Conservation (phyloP, 1,140 invertebrate genomes). For the Kradibia gibbosae region DNA sequence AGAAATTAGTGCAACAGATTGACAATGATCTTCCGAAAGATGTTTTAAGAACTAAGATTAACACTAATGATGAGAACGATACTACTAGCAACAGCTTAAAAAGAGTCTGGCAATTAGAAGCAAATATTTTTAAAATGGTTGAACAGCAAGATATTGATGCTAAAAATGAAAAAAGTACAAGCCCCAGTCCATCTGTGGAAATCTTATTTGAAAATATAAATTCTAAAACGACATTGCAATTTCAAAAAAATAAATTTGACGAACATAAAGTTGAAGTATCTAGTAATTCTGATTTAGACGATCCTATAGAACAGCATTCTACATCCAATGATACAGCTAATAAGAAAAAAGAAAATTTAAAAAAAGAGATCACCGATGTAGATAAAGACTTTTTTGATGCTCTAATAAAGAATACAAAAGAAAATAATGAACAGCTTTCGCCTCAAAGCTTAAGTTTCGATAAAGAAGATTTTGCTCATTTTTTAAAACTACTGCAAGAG, state of each 20-base stretch:
- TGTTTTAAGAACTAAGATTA: constrained; percentile 59
- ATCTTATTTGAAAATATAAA: constrained; percentile 59
- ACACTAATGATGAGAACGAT: constrained; percentile 57
- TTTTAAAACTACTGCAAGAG: constrained; percentile 66
- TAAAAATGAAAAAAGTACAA: constrained; percentile 57
- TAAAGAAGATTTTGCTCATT: constrained; percentile 70
- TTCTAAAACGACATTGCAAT: constrained; percentile 58
- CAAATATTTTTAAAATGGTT: constrained; percentile 68
- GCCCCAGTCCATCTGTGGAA: constrained; percentile 57
- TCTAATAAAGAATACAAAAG: constrained; percentile 63
- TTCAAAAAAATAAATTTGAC: constrained; percentile 64
- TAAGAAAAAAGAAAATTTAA: constrained; percentile 62
- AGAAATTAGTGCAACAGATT: constrained; percentile 67
- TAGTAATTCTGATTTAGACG: constrained; percentile 68
- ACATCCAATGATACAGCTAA: constrained; percentile 61
- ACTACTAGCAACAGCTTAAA: constrained; percentile 46
- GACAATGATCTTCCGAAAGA: constrained; percentile 63
- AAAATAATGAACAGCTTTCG: constrained; percentile 62
- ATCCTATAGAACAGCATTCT: constrained; percentile 69
- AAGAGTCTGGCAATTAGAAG: constrained; percentile 64
- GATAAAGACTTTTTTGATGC: constrained; percentile 69
- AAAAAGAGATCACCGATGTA: constrained; percentile 71
- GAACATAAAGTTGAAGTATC: constrained; percentile 67
- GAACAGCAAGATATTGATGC: constrained; percentile 65
- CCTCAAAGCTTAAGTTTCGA: constrained; percentile 67